A percentile compares a stretch with the other conserved stretches of the same genome.
Conservation (phyloP, 2,888 invertebrate species). For the Galeopsomyia nigrocyanea region DNA sequence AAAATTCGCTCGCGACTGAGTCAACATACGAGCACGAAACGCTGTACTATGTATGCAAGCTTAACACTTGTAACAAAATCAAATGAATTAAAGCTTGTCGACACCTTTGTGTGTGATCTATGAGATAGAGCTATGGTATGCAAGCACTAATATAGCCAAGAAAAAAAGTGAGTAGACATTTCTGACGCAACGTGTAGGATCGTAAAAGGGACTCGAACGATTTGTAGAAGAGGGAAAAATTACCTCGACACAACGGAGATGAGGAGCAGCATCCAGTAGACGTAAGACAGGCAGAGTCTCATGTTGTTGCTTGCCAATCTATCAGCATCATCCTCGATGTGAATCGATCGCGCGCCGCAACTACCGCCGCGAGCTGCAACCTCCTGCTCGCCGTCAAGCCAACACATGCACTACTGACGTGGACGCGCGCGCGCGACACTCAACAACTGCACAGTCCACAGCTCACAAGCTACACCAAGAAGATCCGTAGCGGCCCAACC, state of each 20-base stretch:
- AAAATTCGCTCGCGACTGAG: too few relatives aligned
- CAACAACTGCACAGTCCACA: background rate
- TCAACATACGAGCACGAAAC: too few relatives aligned
- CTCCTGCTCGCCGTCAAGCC: background rate
- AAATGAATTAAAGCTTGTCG: too few relatives aligned
- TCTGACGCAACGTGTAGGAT: too few relatives aligned
- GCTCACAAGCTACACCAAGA: background rate
- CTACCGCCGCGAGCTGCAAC: background rate
- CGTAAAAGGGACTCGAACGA: too few relatives aligned
- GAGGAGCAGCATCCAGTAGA: constrained; percentile 75
- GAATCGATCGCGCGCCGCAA: background rate
- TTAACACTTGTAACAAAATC: too few relatives aligned
- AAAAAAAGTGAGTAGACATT: too few relatives aligned
- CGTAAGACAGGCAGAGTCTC: constrained; percentile 74
- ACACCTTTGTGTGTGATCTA: too few relatives aligned
- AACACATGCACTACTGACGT: constrained; percentile 31
- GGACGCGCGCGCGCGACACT: constrained; percentile 8
- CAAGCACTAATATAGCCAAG: too few relatives aligned
- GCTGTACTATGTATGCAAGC: too few relatives aligned
- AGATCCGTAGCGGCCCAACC: background rate
- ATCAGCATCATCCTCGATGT: background rate
- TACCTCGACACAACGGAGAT: constrained; percentile 75
- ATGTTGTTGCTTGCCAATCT: constrained; percentile 60
- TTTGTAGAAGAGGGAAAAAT: constrained; percentile 31
- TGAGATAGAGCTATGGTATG: too few relatives aligned